Conservation (phyloP, 2,888 invertebrate genomes). For the Parnassius smintheus region DNA sequence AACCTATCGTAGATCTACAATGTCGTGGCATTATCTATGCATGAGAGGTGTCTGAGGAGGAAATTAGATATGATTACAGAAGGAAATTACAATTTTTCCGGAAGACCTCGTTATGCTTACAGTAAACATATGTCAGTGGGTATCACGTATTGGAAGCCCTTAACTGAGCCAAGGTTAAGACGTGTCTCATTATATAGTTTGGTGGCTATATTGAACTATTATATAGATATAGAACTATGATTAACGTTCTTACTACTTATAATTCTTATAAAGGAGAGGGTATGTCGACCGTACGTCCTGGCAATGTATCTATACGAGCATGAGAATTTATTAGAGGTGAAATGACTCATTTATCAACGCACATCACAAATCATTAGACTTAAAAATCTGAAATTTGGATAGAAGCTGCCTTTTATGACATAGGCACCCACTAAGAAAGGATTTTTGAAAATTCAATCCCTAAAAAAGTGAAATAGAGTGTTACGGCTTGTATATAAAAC, state of each 20-base stretch:
- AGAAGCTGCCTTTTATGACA: too few species aligned
- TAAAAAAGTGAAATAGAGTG: too few species aligned
- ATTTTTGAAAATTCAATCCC: too few species aligned
- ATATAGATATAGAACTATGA: neutral
- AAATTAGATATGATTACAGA: constrained; percentile 24
- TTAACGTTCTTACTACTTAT: too few species aligned
- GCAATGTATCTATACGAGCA: too few species aligned
- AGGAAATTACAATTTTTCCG: constrained; percentile 21
- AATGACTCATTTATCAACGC: too few species aligned
- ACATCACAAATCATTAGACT: too few species aligned
- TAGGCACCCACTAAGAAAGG: too few species aligned
- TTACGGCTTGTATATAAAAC: too few species aligned
- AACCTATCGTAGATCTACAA: neutral
- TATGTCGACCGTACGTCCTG: too few species aligned
- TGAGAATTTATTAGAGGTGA: too few species aligned
- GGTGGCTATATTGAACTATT: constrained; percentile 3
- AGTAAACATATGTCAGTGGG: constrained; percentile 19
- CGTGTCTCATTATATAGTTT: constrained; percentile 23
- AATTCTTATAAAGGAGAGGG: neutral
- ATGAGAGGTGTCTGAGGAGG: constrained; percentile 15
- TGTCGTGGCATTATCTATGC: constrained; percentile 9
- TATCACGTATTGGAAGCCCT: constrained; percentile 20
- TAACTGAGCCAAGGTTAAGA: constrained; percentile 16
- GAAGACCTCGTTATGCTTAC: constrained; percentile 23
- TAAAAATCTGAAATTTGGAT: too few species aligned